phyloP scores from a whole-genome alignment of 2,797 vertebrate genomes.

The Pseudochirops corinnae region DNA sequence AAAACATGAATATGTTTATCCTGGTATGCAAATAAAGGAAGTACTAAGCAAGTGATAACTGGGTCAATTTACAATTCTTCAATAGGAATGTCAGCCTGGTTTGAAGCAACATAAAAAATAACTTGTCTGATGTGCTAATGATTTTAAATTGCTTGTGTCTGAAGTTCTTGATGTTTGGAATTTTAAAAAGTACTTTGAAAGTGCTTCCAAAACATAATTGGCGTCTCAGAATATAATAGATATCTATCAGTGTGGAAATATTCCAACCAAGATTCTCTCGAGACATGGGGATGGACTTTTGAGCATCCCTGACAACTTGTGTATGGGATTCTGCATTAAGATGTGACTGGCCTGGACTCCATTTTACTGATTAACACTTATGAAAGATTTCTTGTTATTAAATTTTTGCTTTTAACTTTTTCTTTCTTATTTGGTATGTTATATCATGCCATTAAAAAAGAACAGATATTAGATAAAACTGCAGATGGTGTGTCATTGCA shows the following conservation, averaged over 20 bases:
- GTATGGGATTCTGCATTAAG: constrained; percentile 5
- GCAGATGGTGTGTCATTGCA: neutral
- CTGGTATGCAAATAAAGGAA: constrained; percentile 34
- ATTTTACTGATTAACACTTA: neutral
- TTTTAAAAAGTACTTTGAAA: neutral
- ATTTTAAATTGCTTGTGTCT: constrained; percentile 3
- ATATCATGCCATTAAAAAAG: neutral
- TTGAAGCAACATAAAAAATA: constrained; percentile 27
- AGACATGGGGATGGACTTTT: neutral
- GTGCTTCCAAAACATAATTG: constrained; percentile 10
- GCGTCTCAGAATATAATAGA: neutral
- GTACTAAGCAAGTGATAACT: constrained; percentile 22
- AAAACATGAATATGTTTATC: constrained; percentile 5
- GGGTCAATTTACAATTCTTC: neutral
- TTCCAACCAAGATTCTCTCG: neutral
- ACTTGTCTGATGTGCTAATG: constrained; percentile 23
- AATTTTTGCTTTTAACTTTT: neutral
- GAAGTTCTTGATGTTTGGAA: constrained; percentile 44
- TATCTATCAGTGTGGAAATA: constrained; percentile 22
- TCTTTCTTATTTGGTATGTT: neutral
- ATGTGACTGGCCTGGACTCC: neutral
- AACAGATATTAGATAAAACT: neutral
- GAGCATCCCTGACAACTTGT: neutral
- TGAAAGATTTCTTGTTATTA: neutral
- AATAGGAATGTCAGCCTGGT: constrained; percentile 1